phyloP scores from a whole-genome alignment of 1,140 invertebrate species.

The Drosophila simulans region DNA sequence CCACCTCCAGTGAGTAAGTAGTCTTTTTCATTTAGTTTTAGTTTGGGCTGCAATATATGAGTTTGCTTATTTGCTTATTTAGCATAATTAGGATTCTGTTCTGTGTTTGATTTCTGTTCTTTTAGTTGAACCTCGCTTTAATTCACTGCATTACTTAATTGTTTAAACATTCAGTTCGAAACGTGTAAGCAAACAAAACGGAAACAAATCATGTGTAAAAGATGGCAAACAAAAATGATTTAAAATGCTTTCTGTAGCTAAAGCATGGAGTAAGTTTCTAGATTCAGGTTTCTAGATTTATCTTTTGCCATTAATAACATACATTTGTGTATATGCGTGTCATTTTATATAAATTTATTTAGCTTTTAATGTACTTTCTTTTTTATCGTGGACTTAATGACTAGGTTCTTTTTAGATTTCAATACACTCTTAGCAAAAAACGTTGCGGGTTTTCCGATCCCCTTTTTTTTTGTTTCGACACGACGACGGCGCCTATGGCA shows the following conservation, averaged over 20 bases:
- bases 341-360: slow-evolving; percentile 23
- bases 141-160: neutral
- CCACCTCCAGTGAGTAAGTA: slow-evolving; percentile 17
- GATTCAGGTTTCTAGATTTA: slow-evolving; percentile 12
- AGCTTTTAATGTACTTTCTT: slow-evolving; percentile 35
- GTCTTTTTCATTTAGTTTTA: slow-evolving; percentile 39
- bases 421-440: slow-evolving; percentile 70
- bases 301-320: too few species aligned
- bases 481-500: slow-evolving; percentile 70
- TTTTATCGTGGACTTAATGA: slow-evolving; percentile 40
- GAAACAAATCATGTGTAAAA: slow-evolving; percentile 21
- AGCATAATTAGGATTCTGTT: slow-evolving; percentile 45
- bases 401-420: slow-evolving; percentile 52
- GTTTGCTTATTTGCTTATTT: slow-evolving; percentile 25
- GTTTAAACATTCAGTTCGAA: slow-evolving; percentile 29
- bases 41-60: slow-evolving; percentile 17
- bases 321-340: slow-evolving; percentile 10
- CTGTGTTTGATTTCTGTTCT: slow-evolving; percentile 42
- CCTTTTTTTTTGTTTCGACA: slow-evolving; percentile 9
- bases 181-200: slow-evolving; percentile 32
- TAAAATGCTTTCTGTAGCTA: slow-evolving; percentile 21
- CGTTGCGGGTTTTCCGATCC: slow-evolving; percentile 16
- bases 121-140: slow-evolving; percentile 28
- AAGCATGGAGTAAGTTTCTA: slow-evolving; percentile 29
- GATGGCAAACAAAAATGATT: slow-evolving; percentile 29